Evolutionary conservation across 1,140 invertebrate genomes (phyloP), one percentile per base, ranked within the genome.

Genomic region (Diachasmimorpha longicaudata): DNA sequence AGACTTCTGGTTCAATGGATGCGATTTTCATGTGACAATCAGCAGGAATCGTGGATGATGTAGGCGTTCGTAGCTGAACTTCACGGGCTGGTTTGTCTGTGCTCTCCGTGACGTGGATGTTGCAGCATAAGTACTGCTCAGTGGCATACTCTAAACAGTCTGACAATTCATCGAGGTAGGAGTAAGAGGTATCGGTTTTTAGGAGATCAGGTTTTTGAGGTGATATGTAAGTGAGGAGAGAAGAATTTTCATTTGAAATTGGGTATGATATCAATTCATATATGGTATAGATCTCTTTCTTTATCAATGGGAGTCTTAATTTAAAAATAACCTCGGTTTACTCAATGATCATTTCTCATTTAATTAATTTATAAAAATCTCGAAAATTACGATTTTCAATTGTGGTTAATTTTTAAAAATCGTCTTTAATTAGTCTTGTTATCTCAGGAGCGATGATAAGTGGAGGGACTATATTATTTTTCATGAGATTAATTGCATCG

Each of bases 381-480:
- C 16, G 19, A 21, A 42, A 8, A 42, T 70, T 70, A 6, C 16
- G n/a, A 42, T 13, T 19, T 37, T 36, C 19, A 10, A 37, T 31
- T 21, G 16, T 6, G 14, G 16, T n/a, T n/a, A 70, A 42, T 5
- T 79, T 48, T 23, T 80, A 44, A 36, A 71, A 70, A 14, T 74
- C 31, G 8, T 70, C 52, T 67, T 80, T 81, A 9, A 81, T 81
- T 13, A 77, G 69, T 25, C 79, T n/a, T 74, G 84, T 70, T 67
- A 79, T 66, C 44, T 78, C 76, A 36, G 80, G 69, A 46, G 78
- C 77, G 71, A 83, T 81, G 13, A 85, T 79, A 25, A 79, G 81
- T 0, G 80, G 84, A 55, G 83, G 80, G 16, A 86, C 77, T 1
- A 77, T 82, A 23, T 79, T 79, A 9, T 81, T 75, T 79, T 82